Conservation (phyloP, 2,797 vertebrate species). For the Falco concolor region DNA sequence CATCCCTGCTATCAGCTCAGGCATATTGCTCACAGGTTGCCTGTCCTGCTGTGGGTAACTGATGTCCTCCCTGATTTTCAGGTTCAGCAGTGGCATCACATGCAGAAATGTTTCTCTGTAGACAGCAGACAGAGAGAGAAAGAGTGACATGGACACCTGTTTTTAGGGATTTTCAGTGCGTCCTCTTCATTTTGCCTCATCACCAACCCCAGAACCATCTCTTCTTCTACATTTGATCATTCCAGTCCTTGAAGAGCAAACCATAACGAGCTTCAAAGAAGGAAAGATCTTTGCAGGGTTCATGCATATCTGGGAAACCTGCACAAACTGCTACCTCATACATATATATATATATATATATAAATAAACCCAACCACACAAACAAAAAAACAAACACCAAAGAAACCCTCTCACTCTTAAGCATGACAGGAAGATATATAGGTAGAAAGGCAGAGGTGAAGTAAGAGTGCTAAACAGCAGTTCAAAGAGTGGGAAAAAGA, state of each 20-base stretch:
- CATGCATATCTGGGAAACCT: background rate
- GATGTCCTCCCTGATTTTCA: background rate
- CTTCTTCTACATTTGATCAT: background rate
- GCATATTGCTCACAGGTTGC: background rate
- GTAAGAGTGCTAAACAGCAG: background rate
- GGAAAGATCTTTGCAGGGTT: background rate
- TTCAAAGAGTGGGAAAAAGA: background rate
- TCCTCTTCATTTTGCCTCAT: background rate
- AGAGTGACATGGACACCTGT: background rate
- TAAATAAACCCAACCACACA: background rate
- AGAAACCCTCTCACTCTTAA: background rate
- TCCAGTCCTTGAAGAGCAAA: background rate
- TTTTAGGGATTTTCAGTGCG: background rate
- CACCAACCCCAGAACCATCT: background rate
- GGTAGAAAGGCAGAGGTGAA: background rate
- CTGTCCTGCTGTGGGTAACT: background rate
- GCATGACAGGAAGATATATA: background rate
- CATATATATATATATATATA: no score
- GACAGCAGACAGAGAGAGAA: background rate
- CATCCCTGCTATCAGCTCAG: background rate
- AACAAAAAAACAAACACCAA: background rate
- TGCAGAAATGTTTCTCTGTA: background rate
- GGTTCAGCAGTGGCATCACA: background rate
- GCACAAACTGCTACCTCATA: background rate
- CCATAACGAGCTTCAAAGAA: background rate